Evolutionary conservation across 1,140 invertebrate genomes (phyloP), one percentile per base, ranked within the genome.

Genomic region (Leptinotarsa defecta): DNA sequence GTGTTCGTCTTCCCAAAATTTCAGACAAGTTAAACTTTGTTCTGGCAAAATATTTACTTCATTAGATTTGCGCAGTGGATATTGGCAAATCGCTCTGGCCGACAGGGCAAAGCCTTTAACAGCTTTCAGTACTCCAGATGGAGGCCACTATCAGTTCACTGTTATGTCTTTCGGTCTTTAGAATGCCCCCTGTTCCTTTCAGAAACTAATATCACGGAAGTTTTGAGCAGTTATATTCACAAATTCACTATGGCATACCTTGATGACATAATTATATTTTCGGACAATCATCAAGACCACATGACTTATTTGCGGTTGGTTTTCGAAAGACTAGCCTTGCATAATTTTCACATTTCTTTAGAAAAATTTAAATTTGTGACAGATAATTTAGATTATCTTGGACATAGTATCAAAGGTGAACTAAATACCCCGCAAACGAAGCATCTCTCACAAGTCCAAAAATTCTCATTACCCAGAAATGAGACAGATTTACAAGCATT

Each of bases 101-200:
- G 48, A 77, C 6, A 15, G 57, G 3, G 52, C 69, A 75, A 75
- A 64, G 74, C 15, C 77, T 67, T 73, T 81, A 62, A 77, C 82
- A 73, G 83, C 83, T 1, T 85, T 86, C 77, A 73, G 77, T 3
- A 73, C 82, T 11, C 81, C 81, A 13, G 80, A 79, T 22, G 73
- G 74, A n/a, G 81, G 82, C 20, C 13, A 13, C 2, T 77, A 77
- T 34, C 48, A 68, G 52, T 85, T 85, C 72, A 79, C 72, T 19
- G 19, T 70, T 8, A 83, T 82, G 68, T 75, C 82, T 13, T 85
- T 83, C 70, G 84, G 84, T 1, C 48, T 84, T 2, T 74, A 69
- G n/a, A 84, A 81, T 57, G 83, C 82, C 0, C 83, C 84, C 1
- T 77, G 80, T 0, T 79, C 81, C 0, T 85, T 84, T 75, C 81